Evolutionary conservation across 2,113 vertebrate species (phyloP), one percentile per base, ranked within the genome.

Genomic region (Plecturocebus donacophilus): DNA sequence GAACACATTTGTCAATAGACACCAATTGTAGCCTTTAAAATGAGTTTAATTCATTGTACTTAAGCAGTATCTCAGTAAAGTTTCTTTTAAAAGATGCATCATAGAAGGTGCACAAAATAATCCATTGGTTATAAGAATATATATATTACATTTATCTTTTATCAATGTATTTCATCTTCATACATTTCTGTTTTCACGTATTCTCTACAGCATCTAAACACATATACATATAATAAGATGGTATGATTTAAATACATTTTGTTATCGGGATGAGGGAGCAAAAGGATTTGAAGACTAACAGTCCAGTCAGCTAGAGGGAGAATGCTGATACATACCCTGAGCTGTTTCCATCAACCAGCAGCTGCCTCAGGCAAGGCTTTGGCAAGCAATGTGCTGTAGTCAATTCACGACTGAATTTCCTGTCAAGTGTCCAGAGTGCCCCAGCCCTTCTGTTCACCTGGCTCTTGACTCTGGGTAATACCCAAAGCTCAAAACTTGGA

Each of bases 391-490:
- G 17, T 3, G 11, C 21, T 89, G 64, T 19, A 66, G 66, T 77
- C 58, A 88, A 56, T 61, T 93, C 70, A 68, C 0, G 7, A 91
- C 1, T 79, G 88, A 91, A 82, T 90, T 91, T 92, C 84, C 80
- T 47, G 38, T 93, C 61, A 84, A 86, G 92, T 83, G 80, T 80
- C 70, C 8, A 7, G 40, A 66, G 76, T n/a, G 45, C 56, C 93
- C 95, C 87, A 56, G 56, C 40, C 96, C 96, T 97, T 97, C 98
- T 97, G 96, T 95, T 91, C 80, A 95, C 92, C 96, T 95, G 97
- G 96, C 96, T 96, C 83, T 76, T 40, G 52, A 27, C 49, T 87
- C 96, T 61, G n/a, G 61, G 61, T 87, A 66, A 81, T n/a, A 20
- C 90, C 75, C 75, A 91, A 47, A 66, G 73, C 83, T 76, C 45